phyloP scores from a whole-genome alignment of 1,140 invertebrate species.

The Chironomus tepperi region DNA sequence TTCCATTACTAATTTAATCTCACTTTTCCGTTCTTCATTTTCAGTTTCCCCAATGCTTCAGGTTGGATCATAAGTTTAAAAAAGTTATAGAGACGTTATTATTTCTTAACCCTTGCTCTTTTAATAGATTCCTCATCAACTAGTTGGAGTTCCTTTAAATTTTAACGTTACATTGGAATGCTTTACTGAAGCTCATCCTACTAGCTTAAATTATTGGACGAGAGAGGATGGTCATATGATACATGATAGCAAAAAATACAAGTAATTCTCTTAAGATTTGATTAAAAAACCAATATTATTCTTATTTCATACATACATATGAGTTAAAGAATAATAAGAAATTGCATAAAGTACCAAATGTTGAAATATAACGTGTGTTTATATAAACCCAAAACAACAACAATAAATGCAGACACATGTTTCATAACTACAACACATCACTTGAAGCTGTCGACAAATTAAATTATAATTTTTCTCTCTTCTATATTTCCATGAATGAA shows the following conservation, averaged over 20 bases:
- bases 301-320: no score
- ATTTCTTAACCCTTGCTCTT: background rate
- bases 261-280: constrained; percentile 32
- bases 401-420: background rate
- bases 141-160: constrained; percentile 71
- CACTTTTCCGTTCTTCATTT: background rate
- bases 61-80: background rate
- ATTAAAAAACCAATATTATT: no score
- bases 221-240: constrained; percentile 80
- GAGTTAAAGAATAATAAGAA: no score
- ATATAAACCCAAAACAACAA: background rate
- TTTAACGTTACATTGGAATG: constrained; percentile 79
- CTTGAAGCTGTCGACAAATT: constrained; percentile 21
- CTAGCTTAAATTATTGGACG: constrained; percentile 86
- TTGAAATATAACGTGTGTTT: no score
- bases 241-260: constrained; percentile 73
- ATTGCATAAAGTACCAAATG: no score
- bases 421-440: background rate
- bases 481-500: no score
- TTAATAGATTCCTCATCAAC: constrained; percentile 71
- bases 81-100: background rate
- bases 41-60: background rate
- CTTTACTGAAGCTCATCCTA: constrained; percentile 82
- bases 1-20: background rate
- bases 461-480: background rate